Evolutionary conservation across 2,797 vertebrate genomes (phyloP).

Genomic region (Erpetoichthys calabaricus): DNA sequence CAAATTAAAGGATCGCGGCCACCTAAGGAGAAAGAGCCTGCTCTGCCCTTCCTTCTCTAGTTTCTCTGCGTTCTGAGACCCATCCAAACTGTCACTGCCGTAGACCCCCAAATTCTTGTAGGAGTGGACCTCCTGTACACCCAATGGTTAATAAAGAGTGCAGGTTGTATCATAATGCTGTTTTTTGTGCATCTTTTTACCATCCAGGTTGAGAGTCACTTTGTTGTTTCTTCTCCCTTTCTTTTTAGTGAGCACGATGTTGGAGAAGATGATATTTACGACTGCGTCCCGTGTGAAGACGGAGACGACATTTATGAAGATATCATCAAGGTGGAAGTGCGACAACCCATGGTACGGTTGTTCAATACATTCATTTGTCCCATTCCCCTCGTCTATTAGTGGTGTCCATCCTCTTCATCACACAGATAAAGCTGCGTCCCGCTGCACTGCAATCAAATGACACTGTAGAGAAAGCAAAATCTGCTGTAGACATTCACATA

Average conservation of each 20-base stretch:
- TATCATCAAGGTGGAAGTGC: conserved; percentile 96
- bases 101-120: no score
- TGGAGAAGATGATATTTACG: conserved; percentile 91
- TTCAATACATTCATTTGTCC: not conserved
- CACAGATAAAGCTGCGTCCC: conserved; percentile 5
- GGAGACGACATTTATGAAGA: conserved; percentile 96
- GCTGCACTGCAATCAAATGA: not conserved
- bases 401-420: conserved; percentile 1
- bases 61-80: no score
- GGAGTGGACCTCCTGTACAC: no score
- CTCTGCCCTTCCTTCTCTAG: no score
- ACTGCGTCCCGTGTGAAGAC: conserved; percentile 92
- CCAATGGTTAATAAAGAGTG: conserved; percentile 18
- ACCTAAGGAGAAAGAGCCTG: no score
- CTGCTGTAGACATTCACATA: no score
- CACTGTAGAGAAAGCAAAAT: not conserved
- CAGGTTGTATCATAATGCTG: conserved; percentile 21
- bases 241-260: conserved; percentile 76
- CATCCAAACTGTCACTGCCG: no score
- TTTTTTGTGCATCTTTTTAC: not conserved
- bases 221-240: no score
- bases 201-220: no score
- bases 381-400: no score
- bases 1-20: no score
- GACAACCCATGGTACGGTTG: conserved; percentile 85